phyloP scores from a whole-genome alignment of 2,888 invertebrate species.

The Eupelmus urozonus region DNA sequence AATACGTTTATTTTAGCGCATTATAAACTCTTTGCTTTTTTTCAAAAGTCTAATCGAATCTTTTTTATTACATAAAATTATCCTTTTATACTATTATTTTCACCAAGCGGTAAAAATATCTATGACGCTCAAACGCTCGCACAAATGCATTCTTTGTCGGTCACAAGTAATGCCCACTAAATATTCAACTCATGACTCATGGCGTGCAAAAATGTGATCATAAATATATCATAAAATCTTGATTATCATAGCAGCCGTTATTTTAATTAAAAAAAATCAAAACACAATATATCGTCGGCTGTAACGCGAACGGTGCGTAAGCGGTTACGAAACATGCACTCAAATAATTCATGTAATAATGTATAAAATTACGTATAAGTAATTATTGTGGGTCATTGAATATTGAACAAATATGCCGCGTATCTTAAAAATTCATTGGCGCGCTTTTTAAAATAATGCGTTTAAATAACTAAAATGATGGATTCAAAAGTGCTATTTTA shows the following conservation, averaged over 20 bases:
- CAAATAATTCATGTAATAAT: constrained; percentile 32
- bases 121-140: constrained; percentile 11
- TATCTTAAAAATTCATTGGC: too few relatives aligned
- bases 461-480: too few relatives aligned
- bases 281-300: background rate
- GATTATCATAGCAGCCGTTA: constrained; percentile 31
- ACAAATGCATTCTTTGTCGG: background rate
- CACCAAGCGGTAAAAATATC: background rate
- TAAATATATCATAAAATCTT: constrained; percentile 6
- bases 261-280: constrained; percentile 16
- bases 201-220: background rate
- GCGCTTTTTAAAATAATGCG: too few relatives aligned
- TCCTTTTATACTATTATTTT: too few relatives aligned
- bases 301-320: background rate
- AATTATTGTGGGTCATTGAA: constrained; percentile 21
- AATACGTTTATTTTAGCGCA: too few relatives aligned
- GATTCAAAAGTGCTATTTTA: too few relatives aligned
- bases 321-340: constrained; percentile 13
- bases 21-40: too few relatives aligned
- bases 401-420: background rate
- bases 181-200: constrained; percentile 1
- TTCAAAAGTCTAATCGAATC: too few relatives aligned
- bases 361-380: constrained; percentile 15
- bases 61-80: too few relatives aligned
- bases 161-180: background rate